These are phyloP conservation scores for Siniperca knerii DNA, from an alignment of 2,113 vertebrate genomes.

Conservation along the genomic window DNA sequence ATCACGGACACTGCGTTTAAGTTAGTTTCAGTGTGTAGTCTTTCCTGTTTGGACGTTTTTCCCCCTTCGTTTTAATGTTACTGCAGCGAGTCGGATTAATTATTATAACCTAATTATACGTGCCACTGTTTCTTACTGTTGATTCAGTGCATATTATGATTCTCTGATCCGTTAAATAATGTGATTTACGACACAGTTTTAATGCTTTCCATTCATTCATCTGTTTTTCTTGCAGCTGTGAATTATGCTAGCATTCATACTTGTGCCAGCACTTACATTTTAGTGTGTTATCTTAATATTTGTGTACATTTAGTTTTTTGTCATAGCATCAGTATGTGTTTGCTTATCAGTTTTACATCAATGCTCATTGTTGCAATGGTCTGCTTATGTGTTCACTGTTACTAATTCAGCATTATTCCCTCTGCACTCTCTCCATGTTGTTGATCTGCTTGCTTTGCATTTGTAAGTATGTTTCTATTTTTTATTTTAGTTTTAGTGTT, in stretches of 20 bases:
- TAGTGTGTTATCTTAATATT: neutral
- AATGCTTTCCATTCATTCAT: neutral
- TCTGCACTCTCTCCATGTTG: constrained; percentile 77
- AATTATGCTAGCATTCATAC: neutral
- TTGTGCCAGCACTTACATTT: neutral
- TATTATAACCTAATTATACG: neutral
- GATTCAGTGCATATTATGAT: neutral
- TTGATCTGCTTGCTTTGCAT: constrained; percentile 83
- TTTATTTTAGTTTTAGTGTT: constrained; percentile 38
- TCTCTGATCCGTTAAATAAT: neutral
- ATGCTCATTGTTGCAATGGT: neutral
- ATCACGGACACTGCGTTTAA: neutral
- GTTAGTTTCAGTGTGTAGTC: neutral
- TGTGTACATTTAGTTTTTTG: neutral
- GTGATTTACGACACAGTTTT: neutral
- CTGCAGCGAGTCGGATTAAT: neutral
- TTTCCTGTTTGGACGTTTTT: too few relatives aligned
- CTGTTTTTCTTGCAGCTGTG: neutral
- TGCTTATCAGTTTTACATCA: neutral
- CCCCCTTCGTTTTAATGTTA: neutral
- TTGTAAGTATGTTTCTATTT: constrained; percentile 82
- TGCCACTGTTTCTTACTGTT: neutral
- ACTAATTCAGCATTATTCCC: constrained; percentile 70
- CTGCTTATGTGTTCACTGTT: constrained; percentile 26
- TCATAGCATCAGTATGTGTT: neutral